Evolutionary conservation across 2,888 invertebrate genomes (phyloP).

Genomic region (Coleophora deauratella): DNA sequence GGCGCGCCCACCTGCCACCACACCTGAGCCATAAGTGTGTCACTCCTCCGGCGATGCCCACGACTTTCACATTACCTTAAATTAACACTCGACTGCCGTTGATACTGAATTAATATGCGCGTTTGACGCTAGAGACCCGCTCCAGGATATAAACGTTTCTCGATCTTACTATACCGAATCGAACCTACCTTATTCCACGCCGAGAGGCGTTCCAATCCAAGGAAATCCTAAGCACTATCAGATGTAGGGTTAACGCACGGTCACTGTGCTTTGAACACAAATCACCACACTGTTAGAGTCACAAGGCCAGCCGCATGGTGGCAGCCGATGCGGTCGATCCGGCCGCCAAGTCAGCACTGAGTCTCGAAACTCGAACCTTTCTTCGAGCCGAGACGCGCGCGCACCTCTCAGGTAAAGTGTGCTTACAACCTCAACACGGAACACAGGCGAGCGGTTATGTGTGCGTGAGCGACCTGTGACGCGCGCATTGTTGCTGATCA

Average conservation of each 20-base stretch:
- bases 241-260: slow-evolving; percentile 68
- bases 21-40: slow-evolving; percentile 71
- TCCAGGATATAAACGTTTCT: slow-evolving; percentile 11
- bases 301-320: slow-evolving; percentile 59
- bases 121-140: slow-evolving; percentile 24
- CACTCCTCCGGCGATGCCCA: slow-evolving; percentile 62
- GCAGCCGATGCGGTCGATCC: slow-evolving; percentile 59
- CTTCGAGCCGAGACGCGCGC: slow-evolving; percentile 49
- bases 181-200: slow-evolving; percentile 55
- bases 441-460: slow-evolving; percentile 27
- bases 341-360: slow-evolving; percentile 69
- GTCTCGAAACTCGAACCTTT: slow-evolving; percentile 33
- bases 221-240: slow-evolving; percentile 68
- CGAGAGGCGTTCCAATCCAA: slow-evolving; percentile 52
- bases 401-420: slow-evolving; percentile 54
- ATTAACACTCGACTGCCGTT: slow-evolving; percentile 46
- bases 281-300: slow-evolving; percentile 61
- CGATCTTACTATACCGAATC: slow-evolving; percentile 12
- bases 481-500: not conserved
- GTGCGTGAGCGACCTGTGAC: slow-evolving; percentile 21
- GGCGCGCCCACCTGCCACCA: slow-evolving; percentile 67
- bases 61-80: slow-evolving; percentile 72
- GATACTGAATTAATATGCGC: slow-evolving; percentile 26
- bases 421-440: slow-evolving; percentile 4
- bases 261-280: slow-evolving; percentile 61